Base-by-base conservation (phyloP, 2,888 invertebrate species). In the Eretmocerus hayati region DNA sequence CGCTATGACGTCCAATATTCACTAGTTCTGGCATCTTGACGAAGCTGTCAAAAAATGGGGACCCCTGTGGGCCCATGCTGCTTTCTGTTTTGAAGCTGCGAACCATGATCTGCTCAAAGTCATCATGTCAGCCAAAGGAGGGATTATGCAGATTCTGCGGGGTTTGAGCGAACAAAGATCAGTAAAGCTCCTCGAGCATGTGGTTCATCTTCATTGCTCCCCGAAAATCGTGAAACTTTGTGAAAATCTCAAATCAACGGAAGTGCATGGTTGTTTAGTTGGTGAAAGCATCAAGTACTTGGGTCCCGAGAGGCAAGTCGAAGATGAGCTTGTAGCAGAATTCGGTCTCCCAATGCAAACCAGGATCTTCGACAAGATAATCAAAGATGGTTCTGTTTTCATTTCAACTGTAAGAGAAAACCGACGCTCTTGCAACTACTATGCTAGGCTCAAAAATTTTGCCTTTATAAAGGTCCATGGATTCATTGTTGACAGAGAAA, bases 401-500 rank as follows among this genome's bases (percentile, higher is more conserved):
- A n/a, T n/a, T n/a, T n/a, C n/a, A n/a, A n/a, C n/a, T n/a, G n/a
- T n/a, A n/a, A 13, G 9, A 22, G 30, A 2, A 16, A 31, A 32
- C 22, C 11, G 15, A 16, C 15, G 45, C n/a, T 45, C 38, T 8
- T 15, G 35, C 31, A 45, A 45, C 11, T 26, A 15, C 15, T 45
- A 30, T 20, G 38, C 38, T 11, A 19, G 32, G 38, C n/a, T 45
- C 19, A 31, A 39, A 4, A 39, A 39, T 19, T 26, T 21, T 5
- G 22, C 22, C 5, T 39, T 46, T 11, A n/a, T 47, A 11, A 11
- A 36, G 20, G 35, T 42, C 11, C n/a, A 22, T n/a, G 16, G 36
- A 15, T 47, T 42, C 20, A 5, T 47, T 23, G 26, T 41, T 11
- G 47, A 47, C 20, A 16, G 30, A 40, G 3, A 1, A 5, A n/a